These are phyloP conservation scores for Wasmannia auropunctata DNA, from an alignment of 1,140 invertebrate species.

Conservation along the genomic window DNA sequence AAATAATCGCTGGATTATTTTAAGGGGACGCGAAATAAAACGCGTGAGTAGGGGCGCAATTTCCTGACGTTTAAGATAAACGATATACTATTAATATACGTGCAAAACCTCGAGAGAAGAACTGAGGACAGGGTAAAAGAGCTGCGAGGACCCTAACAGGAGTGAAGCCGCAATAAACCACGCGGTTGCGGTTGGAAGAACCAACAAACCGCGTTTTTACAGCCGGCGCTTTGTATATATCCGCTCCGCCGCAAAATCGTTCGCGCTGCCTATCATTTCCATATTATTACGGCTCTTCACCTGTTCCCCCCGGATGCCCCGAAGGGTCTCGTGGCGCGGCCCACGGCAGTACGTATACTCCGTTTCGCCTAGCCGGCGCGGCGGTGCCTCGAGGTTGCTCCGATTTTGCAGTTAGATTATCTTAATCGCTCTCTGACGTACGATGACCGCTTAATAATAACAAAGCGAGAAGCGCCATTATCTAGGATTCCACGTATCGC, in stretches of 20 bases:
- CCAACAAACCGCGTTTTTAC: constrained; percentile 62
- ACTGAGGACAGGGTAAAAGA: neutral
- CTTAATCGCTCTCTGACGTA: constrained; percentile 40
- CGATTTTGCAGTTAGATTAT: constrained; percentile 39
- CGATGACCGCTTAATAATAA: constrained; percentile 50
- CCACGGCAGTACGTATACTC: constrained; percentile 51
- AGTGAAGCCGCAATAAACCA: constrained; percentile 35
- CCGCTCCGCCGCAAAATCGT: constrained; percentile 58
- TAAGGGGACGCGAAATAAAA: neutral
- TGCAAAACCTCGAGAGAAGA: neutral
- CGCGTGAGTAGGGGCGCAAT: neutral
- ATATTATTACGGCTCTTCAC: constrained; percentile 71
- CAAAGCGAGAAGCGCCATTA: neutral
- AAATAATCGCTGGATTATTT: neutral
- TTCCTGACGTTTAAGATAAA: neutral
- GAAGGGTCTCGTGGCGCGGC: constrained; percentile 37
- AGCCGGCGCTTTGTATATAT: constrained; percentile 52
- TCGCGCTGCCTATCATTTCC: constrained; percentile 68
- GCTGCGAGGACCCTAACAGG: neutral
- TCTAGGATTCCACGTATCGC: neutral
- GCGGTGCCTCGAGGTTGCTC: neutral
- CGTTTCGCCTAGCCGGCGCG: constrained; percentile 19
- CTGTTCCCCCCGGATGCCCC: constrained; percentile 60
- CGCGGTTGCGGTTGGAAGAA: constrained; percentile 58
- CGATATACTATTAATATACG: neutral